A percentile compares a stretch with the other conserved stretches of the same genome.
These are phyloP conservation scores for Anarrhichthys ocellatus DNA, from an alignment of 2,113 vertebrate species.

Conservation along the genomic window DNA sequence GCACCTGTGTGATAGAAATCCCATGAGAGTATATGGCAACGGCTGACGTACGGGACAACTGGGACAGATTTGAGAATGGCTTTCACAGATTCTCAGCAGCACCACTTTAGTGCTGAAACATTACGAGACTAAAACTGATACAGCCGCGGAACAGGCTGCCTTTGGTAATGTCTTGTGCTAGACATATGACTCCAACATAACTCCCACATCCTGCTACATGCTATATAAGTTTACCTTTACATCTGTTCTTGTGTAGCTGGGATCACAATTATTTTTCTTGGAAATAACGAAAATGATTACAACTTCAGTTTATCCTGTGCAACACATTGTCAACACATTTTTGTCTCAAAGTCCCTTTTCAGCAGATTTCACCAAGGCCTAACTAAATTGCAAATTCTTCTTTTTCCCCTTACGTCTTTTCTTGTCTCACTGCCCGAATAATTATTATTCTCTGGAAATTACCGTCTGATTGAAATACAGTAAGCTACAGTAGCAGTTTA, in stretches of 20 bases:
- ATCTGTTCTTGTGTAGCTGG: neutral
- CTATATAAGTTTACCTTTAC: conserved; percentile 12
- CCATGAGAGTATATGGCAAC: conserved; percentile 29
- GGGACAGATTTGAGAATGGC: conserved; percentile 42
- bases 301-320: neutral
- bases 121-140: conserved; percentile 2
- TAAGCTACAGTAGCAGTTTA: neutral
- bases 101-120: conserved; percentile 3
- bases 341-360: conserved; percentile 6
- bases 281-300: neutral
- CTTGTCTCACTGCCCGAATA: neutral
- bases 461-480: conserved; percentile 15
- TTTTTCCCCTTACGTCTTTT: neutral
- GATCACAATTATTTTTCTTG: neutral
- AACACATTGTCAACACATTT: neutral
- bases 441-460: neutral
- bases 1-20: conserved; percentile 41
- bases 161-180: neutral
- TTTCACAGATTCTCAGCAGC: conserved; percentile 9
- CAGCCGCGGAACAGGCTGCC: neutral
- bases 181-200: conserved; percentile 24
- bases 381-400: neutral
- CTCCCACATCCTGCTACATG: neutral
- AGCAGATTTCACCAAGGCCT: conserved; percentile 1
- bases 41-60: conserved; percentile 10